These are phyloP conservation scores for Hetaerina titia DNA, from an alignment of 2,888 invertebrate genomes.

Conservation along the genomic window DNA sequence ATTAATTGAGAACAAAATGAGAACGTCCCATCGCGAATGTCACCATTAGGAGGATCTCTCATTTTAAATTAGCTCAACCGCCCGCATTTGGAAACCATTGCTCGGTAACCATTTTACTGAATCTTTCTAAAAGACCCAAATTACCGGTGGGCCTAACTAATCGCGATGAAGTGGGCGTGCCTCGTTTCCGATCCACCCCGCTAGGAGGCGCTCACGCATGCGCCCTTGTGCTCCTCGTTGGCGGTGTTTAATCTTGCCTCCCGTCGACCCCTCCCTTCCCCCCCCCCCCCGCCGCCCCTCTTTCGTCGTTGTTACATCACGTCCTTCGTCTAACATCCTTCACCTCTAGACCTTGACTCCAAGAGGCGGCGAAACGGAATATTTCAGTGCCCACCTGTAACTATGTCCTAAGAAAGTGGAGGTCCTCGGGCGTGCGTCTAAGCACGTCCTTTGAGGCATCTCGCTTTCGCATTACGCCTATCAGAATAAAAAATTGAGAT, in stretches of 20 bases:
- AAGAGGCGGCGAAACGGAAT: neutral
- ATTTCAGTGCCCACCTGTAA: neutral
- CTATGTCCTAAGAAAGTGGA: neutral
- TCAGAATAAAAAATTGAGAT: neutral
- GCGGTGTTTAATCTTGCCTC: neutral
- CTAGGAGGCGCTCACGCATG: neutral
- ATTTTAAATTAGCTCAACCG: no score
- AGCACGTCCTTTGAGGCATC: neutral
- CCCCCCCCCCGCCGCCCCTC: neutral
- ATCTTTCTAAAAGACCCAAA: neutral
- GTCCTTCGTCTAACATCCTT: neutral
- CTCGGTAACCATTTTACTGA: no score
- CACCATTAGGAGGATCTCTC: no score
- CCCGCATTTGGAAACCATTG: no score
- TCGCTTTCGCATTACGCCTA: neutral
- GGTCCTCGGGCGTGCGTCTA: neutral
- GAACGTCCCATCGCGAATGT: no score
- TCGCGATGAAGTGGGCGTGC: neutral
- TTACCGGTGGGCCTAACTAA: neutral
- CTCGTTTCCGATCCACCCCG: neutral
- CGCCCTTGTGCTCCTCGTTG: neutral
- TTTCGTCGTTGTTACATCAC: neutral
- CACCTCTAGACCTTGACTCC: conserved; percentile 1
- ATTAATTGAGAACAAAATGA: no score
- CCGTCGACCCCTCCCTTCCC: neutral